These are phyloP conservation scores for Priocnemis perturbator DNA, from an alignment of 2,888 invertebrate species.

Conservation along the genomic window DNA sequence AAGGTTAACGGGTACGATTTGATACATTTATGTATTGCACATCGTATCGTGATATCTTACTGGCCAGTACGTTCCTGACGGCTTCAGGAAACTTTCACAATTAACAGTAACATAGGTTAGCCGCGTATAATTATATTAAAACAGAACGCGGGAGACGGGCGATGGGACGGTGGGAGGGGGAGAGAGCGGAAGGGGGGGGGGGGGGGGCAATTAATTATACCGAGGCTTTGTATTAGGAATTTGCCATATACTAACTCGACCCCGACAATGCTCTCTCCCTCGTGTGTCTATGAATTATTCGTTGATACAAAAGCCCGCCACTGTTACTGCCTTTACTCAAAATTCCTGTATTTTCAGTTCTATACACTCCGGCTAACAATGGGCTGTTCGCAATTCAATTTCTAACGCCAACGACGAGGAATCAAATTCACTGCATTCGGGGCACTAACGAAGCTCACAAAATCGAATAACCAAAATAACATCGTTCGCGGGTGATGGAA, in stretches of 20 bases:
- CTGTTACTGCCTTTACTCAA: constrained; percentile 25
- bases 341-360: constrained; percentile 15
- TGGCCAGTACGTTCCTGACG: neutral
- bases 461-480: neutral
- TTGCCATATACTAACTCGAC: constrained; percentile 34
- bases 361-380: constrained; percentile 13
- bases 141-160: constrained; percentile 36
- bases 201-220: constrained; percentile 53
- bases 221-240: constrained; percentile 50
- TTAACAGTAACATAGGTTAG: constrained; percentile 50
- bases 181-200: no score
- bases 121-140: constrained; percentile 54
- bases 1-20: no score
- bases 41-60: neutral
- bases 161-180: no score
- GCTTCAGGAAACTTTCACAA: constrained; percentile 49
- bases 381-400: constrained; percentile 13
- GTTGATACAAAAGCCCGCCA: constrained; percentile 34
- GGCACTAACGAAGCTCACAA: constrained; percentile 17
- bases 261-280: constrained; percentile 27
- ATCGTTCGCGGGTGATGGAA: no score
- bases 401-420: constrained; percentile 20
- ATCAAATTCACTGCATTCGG: constrained; percentile 13
- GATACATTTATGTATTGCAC: no score
- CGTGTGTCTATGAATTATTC: constrained; percentile 35